Base-by-base conservation (phyloP, 2,888 invertebrate genomes). In the Drosophila subquinaria region DNA sequence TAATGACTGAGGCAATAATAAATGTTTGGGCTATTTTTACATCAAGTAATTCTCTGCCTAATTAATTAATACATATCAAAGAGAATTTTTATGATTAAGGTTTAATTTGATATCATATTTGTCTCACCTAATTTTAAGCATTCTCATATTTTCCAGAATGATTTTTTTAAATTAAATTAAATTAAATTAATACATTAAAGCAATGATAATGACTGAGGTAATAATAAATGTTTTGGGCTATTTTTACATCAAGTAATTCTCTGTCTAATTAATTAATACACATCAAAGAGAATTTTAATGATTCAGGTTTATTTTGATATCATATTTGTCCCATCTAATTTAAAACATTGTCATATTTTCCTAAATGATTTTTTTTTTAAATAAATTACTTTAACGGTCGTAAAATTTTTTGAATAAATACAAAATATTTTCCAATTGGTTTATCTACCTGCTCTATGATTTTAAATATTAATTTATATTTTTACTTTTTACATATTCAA, bases 121-220 rank as follows among this genome's bases (percentile, higher is more conserved):
- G 20, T n/a, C n/a, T 0, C 2, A 38, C 6, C 36, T 38, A 13
- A 38, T 38, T 38, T n/a, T 38, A 0, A 9, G 3, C 33, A 1
- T 9, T 33, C 9, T 33, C 33, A 9, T 33, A 33, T 33, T 27
- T 27, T 27, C 5, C 23, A 0, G 5, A 5, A 27, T 27, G 23
- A 5, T 27, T 27, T 27, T 27, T 27, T 23, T 4, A 23, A 23
- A 23, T 23, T 4, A 23, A 27, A 27, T 4, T 4, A 27, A n/a
- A n/a, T n/a, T n/a, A n/a, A n/a, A n/a, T n/a, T n/a, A 10, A 35
- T 35, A 15, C 56, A 36, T 57, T 47, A 56, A n/a, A 35, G 6
- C 15, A 36, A 23, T 45, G 23, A 30, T 35, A 15, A 45, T 23
- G 53, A 10, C 35, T 45, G 6, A 15, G n/a, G 15, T 10, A 36